These are phyloP conservation scores for Sphaerophoria rueppellii DNA, from an alignment of 2,888 invertebrate species.

Conservation along the genomic window DNA sequence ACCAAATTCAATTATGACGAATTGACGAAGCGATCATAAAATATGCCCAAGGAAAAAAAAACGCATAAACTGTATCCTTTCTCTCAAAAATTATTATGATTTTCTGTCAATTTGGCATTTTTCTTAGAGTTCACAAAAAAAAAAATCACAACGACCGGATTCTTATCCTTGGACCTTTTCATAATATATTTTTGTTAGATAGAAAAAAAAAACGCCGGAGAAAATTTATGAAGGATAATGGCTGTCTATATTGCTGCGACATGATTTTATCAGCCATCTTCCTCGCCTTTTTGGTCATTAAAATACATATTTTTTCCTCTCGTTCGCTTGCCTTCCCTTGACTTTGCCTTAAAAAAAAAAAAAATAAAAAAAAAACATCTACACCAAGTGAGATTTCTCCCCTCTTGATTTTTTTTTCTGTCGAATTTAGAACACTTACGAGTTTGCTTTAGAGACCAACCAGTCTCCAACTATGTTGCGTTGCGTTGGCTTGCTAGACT, in stretches of 20 bases:
- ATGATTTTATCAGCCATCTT: conserved; percentile 65
- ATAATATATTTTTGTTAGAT: background rate
- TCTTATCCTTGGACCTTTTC: conserved; percentile 31
- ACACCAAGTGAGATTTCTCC: conserved; percentile 32
- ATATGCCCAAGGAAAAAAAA: conserved; percentile 21
- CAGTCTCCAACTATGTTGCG: background rate
- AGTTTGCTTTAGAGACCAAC: background rate
- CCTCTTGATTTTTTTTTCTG: conserved; percentile 26
- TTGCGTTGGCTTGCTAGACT: conserved; percentile 7
- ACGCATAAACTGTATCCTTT: conserved; percentile 8
- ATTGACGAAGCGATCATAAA: conserved; percentile 33
- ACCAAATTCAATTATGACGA: background rate
- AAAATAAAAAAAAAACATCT: conserved; percentile 1
- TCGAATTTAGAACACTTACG: conserved; percentile 1
- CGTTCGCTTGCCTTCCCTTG: no score
- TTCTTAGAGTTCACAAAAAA: conserved; percentile 1
- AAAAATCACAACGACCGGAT: background rate
- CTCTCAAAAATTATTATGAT: conserved; percentile 19
- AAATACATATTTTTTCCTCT: conserved; percentile 46
- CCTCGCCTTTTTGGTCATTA: conserved; percentile 57
- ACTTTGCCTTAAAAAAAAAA: conserved; percentile 8
- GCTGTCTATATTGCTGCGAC: conserved; percentile 68
- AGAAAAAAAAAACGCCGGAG: conserved; percentile 44
- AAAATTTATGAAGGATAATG: conserved; percentile 61
- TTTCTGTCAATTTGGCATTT: conserved; percentile 47